Evolutionary conservation across 2,113 vertebrate genomes (phyloP).

Genomic region (Hippolais icterina): DNA sequence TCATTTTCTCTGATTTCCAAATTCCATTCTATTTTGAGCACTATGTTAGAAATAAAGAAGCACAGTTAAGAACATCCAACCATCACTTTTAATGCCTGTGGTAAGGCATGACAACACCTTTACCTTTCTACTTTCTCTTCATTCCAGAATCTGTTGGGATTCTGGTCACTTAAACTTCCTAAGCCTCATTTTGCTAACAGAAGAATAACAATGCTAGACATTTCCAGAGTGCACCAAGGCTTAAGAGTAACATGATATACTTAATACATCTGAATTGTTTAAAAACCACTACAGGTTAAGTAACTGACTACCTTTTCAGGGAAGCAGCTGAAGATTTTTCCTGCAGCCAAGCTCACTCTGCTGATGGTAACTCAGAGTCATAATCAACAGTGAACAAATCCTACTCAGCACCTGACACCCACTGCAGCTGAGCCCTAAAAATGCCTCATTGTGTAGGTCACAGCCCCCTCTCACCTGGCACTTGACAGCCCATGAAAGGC

Average conservation of each 20-base stretch:
- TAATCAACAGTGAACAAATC: background rate
- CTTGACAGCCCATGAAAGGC: background rate
- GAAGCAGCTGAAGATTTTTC: background rate
- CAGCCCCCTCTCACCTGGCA: background rate
- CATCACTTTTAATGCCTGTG: background rate
- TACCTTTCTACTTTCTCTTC: background rate
- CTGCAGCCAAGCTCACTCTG: background rate
- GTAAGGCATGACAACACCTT: background rate
- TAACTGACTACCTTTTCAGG: background rate
- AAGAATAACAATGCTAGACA: background rate
- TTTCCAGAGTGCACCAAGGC: background rate
- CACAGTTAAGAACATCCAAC: background rate
- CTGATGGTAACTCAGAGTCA: background rate
- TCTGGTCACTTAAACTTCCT: background rate
- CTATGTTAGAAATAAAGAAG: background rate
- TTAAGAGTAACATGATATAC: background rate
- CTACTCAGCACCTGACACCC: background rate
- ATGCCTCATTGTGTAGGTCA: background rate
- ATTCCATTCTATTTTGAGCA: background rate
- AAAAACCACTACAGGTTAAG: background rate
- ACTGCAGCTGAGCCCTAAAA: background rate
- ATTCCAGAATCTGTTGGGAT: background rate
- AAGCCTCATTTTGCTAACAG: slow-evolving; percentile 1
- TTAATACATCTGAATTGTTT: background rate
- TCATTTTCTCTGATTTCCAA: background rate